phyloP scores from a whole-genome alignment of 2,888 invertebrate species.

The Hoplodrina blanda region DNA sequence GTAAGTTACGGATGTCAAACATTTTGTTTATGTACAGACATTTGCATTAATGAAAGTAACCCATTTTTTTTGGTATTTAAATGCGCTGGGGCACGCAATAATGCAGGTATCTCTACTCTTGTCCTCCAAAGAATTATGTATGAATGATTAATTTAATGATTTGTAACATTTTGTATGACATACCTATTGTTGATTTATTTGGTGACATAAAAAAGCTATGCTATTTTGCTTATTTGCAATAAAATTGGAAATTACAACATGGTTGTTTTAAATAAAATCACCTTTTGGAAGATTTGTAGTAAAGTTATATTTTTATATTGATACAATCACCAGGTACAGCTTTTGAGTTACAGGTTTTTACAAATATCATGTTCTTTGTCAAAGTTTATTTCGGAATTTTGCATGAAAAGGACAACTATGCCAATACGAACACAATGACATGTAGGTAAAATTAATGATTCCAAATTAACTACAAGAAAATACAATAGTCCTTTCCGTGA shows the following conservation, averaged over 20 bases:
- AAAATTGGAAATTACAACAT: slow-evolving; percentile 69
- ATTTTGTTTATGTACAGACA: slow-evolving; percentile 72
- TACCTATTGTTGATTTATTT: slow-evolving; percentile 68
- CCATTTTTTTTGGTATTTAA: background rate
- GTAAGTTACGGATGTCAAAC: slow-evolving; percentile 83
- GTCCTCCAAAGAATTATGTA: slow-evolving; percentile 44
- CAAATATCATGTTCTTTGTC: slow-evolving; percentile 82
- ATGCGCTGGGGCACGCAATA: background rate
- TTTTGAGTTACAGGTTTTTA: slow-evolving; percentile 87
- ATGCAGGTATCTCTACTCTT: slow-evolving; percentile 27
- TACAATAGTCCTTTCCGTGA: slow-evolving; percentile 74
- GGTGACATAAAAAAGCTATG: slow-evolving; percentile 45
- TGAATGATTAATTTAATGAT: slow-evolving; percentile 58
- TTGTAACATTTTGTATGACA: slow-evolving; percentile 71
- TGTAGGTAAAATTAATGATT: slow-evolving; percentile 76
- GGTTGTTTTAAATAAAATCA: slow-evolving; percentile 75
- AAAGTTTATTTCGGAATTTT: slow-evolving; percentile 77
- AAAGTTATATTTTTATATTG: slow-evolving; percentile 90
- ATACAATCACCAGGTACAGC: slow-evolving; percentile 90
- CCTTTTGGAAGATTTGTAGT: slow-evolving; percentile 88
- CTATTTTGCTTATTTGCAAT: slow-evolving; percentile 84
- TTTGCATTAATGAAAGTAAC: slow-evolving; percentile 16
- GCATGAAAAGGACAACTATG: slow-evolving; percentile 74
- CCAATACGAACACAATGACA: slow-evolving; percentile 68
- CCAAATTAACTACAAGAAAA: slow-evolving; percentile 74